Evolutionary conservation across 2,113 vertebrate genomes (phyloP), one percentile per base, ranked within the genome.

Genomic region (Ceyx margarethae): DNA sequence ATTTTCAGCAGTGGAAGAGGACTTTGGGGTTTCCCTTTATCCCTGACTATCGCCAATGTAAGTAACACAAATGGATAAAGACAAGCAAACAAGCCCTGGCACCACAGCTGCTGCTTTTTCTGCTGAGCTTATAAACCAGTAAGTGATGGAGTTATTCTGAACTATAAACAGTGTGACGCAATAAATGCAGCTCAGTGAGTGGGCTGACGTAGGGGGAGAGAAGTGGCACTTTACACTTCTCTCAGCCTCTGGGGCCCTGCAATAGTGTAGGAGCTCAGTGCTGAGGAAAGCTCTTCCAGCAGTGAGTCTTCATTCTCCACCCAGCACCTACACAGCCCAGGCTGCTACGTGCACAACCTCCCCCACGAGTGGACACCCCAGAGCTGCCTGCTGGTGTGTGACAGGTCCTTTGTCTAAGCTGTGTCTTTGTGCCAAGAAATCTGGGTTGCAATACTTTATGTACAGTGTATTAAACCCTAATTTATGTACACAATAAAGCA

Each of bases 321-420:
- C 26, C 0, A 0, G 28, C 26, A 62, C 11, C 18, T 74, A 14
- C 12, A 46, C 15, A 87, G 35, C 9, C 13, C 33, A 26, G 58
- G 25, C n/a, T 60, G n/a, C 45, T 68, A 37, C 0, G 3, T 13
- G 28, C 22, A 29, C 0, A 2, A 48, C 22, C 26, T 68, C 43
- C 3, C 2, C 33, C 16, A 42, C 0, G 3, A 15, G 40, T 12
- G 14, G 53, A 46, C 4, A 5, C 15, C 66, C 48, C 68, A 37
- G 51, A 73, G 56, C 21, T 65, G 9, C 21, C 46, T 42, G 18
- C 11, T 64, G 0, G 1, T 6, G 15, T 1, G 0, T 19, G 13
- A 48, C 46, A 83, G 21, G 31, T 22, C 26, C 8, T 64, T 66
- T 66, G 29, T 11, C 33, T 48, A 40, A 40, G 28, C 5, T 58